Evolutionary conservation across 2,113 vertebrate genomes (phyloP).

Genomic region (Bagarius yarrelli): DNA sequence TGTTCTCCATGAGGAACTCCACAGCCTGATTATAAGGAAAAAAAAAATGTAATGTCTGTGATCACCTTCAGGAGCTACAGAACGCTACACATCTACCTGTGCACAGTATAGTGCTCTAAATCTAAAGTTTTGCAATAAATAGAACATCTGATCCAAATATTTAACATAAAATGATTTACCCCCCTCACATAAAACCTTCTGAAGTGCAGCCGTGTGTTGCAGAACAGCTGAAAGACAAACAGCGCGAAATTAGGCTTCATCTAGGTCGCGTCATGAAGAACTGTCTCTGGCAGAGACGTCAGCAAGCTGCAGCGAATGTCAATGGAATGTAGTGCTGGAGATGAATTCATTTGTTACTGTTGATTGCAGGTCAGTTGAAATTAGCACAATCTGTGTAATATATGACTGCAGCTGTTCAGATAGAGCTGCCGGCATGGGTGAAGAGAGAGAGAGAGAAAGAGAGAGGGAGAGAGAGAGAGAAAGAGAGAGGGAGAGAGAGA

Average conservation of each 20-base stretch:
- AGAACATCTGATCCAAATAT: not conserved
- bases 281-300: not conserved
- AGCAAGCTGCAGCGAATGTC: slow-evolving; percentile 3
- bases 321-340: not conserved
- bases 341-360: slow-evolving; percentile 5
- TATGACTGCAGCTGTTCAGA: slow-evolving; percentile 25
- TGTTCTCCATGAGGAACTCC: slow-evolving; percentile 1
- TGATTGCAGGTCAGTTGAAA: slow-evolving; percentile 33
- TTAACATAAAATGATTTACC: not conserved
- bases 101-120: not conserved
- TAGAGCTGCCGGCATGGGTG: slow-evolving; percentile 18
- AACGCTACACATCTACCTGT: not conserved
- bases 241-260: slow-evolving; percentile 1
- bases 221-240: not conserved
- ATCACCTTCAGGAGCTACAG: not conserved
- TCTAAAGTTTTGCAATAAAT: not conserved
- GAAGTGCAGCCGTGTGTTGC: not conserved
- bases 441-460: not conserved
- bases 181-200: not conserved
- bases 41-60: not conserved
- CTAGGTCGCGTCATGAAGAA: not conserved
- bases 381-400: slow-evolving; percentile 29
- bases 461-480: not conserved
- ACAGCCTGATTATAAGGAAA: not conserved
- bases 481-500: too few relatives aligned